Evolutionary conservation across 2,888 invertebrate species (phyloP).

Genomic region (Drosophila austrosaltans): DNA sequence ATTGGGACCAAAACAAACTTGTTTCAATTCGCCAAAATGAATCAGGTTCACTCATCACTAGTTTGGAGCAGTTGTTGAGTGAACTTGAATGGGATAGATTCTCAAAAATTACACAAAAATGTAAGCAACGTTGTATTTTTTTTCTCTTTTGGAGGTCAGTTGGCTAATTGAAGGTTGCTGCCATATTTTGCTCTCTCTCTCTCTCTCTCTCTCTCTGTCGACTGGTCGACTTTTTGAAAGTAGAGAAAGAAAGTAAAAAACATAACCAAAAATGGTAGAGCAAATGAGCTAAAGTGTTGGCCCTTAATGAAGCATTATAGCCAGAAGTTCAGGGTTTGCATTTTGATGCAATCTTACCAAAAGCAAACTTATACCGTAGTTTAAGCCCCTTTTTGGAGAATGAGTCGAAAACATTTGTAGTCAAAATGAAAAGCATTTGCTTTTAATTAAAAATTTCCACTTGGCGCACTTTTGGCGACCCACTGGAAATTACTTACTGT

Average conservation of each 20-base stretch:
- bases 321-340: conserved; percentile 16
- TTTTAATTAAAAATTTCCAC: conserved; percentile 76
- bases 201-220: background rate
- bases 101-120: conserved; percentile 42
- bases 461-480: conserved; percentile 62
- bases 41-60: background rate
- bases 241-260: background rate
- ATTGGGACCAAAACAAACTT: background rate
- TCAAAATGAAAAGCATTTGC: conserved; percentile 75
- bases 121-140: conserved; percentile 43
- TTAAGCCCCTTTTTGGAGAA: conserved; percentile 20
- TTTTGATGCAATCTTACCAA: conserved; percentile 25
- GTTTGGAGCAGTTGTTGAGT: conserved; percentile 7
- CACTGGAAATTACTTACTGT: conserved; percentile 66
- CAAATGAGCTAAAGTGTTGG: conserved; percentile 11
- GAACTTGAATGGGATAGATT: conserved; percentile 4
- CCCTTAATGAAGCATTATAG: conserved; percentile 15
- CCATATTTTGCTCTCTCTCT: background rate
- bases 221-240: background rate
- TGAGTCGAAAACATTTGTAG: conserved; percentile 50
- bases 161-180: conserved; percentile 67
- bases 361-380: conserved; percentile 20
- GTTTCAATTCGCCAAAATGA: background rate
- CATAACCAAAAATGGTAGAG: background rate
- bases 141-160: conserved; percentile 65